Base-by-base conservation (phyloP, 2,888 invertebrate genomes). In the Callosobruchus maculatus region DNA sequence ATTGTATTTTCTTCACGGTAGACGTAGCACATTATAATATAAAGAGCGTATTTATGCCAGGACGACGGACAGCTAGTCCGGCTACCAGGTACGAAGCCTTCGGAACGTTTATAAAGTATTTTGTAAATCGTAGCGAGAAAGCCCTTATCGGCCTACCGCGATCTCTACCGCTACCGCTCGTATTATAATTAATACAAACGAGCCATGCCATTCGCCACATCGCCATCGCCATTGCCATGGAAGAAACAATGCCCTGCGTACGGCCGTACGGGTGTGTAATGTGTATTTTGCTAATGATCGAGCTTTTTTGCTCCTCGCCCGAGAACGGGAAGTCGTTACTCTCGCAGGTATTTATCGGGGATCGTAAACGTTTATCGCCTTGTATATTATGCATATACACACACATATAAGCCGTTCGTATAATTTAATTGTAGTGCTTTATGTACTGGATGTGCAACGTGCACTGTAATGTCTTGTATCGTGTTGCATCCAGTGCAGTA, bases 21-120 rank as follows among this genome's bases (percentile, higher is more conserved):
- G 74, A 77, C 73, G 67, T 72, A 74, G 30, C 73, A 70, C 74
- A 77, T 74, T 77, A 74, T 75, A 77, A 77, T 75, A 74, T 75
- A 77, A 77, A 74, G 49, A 49, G 74, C 74, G 71, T 73, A 74
- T 76, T 76, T 76, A 74, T 74, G 73, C 74, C 73, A 72, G 70
- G 72, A 71, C 70, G 67, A 68, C 67, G 70, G 69, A 49, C 49
- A 7, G 7, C 2, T 7, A 26, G 7, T 26, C 26, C 26, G 26
- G 26, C 26, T 26, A 26, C 18, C 49, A 49, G 49, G 49, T 49
- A 49, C 13, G 49, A 49, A 49, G 70, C 76, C 70, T 71, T 72
- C 73, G 74, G 72, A 76, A 76, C 74, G 76, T 73, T 76, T 76
- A 49, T 49, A 73, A 74, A 72, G 73, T 74, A 76, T 76, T 76